A percentile compares a stretch with the other conserved stretches of the same genome.
Conservation (phyloP, 2,888 invertebrate species). For the Chloroclysta siterata region DNA sequence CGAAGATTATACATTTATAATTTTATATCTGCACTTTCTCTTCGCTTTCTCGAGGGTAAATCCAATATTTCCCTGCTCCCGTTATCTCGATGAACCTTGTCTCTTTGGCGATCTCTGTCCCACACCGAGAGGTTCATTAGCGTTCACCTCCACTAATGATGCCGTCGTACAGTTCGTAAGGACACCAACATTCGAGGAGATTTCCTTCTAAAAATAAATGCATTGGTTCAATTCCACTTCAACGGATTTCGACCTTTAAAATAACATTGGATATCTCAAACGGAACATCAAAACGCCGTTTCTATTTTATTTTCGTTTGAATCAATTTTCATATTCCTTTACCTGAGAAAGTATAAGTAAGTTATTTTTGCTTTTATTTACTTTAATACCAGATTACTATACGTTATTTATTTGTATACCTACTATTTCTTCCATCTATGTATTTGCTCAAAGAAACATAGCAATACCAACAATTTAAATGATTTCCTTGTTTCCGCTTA, state of each 20-base stretch:
- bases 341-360: not conserved
- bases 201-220: constrained; percentile 45
- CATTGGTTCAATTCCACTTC: constrained; percentile 40
- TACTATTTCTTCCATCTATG: constrained; percentile 14
- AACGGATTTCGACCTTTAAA: constrained; percentile 21
- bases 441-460: constrained; percentile 17
- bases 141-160: constrained; percentile 75
- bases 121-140: constrained; percentile 75
- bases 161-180: constrained; percentile 49
- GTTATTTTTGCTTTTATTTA: not conserved
- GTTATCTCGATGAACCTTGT: constrained; percentile 55
- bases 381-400: not conserved
- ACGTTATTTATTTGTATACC: not conserved
- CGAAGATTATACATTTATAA: constrained; percentile 6
- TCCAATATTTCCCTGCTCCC: constrained; percentile 50
- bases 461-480: constrained; percentile 29
- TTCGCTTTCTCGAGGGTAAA: constrained; percentile 49
- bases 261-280: not conserved
- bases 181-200: constrained; percentile 47
- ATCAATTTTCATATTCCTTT: not conserved
- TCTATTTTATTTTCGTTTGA: too few relatives aligned
- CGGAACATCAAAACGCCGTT: too few relatives aligned
- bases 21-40: constrained; percentile 38
- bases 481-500: constrained; percentile 26
- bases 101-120: constrained; percentile 59